Evolutionary conservation across 2,113 vertebrate species (phyloP).

Genomic region (Sturnira hondurensis): DNA sequence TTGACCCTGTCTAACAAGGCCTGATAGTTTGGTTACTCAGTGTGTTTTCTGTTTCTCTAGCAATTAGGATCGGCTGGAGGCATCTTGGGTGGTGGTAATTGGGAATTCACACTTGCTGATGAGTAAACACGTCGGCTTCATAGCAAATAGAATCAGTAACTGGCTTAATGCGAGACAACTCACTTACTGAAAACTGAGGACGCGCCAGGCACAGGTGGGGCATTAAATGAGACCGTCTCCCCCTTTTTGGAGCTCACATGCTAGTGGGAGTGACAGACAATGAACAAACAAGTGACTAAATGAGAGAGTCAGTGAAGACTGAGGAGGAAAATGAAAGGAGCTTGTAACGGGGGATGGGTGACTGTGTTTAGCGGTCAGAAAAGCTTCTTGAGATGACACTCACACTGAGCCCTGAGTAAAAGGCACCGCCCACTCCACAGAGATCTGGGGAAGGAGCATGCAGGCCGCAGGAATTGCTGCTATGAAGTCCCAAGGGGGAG

Average conservation of each 20-base stretch:
- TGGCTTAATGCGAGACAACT: not conserved
- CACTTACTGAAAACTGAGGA: not conserved
- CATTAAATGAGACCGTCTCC: not conserved
- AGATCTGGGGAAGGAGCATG: not conserved
- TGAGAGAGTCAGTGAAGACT: not conserved
- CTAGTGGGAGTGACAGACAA: not conserved
- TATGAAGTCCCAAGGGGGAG: not conserved
- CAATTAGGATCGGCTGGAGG: slow-evolving; percentile 9
- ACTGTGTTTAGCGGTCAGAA: not conserved
- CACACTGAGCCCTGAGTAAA: not conserved
- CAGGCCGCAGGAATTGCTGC: no score
- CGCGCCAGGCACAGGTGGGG: not conserved
- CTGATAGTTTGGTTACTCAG: not conserved
- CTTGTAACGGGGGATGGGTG: not conserved
- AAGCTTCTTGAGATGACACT: not conserved
- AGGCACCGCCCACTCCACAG: not conserved
- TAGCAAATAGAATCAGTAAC: not conserved
- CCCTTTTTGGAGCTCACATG: not conserved
- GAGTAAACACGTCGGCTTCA: slow-evolving; percentile 32
- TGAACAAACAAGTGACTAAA: not conserved
- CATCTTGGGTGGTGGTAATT: not conserved
- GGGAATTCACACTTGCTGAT: slow-evolving; percentile 38
- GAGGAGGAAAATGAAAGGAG: not conserved
- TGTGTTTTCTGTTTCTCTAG: slow-evolving; percentile 35
- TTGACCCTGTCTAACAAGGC: not conserved